Percentiles rank a stretch among this genome's conserved stretches.
These are phyloP conservation scores for Pardalotus punctatus DNA, from an alignment of 2,113 vertebrate genomes.

Conservation along the genomic window DNA sequence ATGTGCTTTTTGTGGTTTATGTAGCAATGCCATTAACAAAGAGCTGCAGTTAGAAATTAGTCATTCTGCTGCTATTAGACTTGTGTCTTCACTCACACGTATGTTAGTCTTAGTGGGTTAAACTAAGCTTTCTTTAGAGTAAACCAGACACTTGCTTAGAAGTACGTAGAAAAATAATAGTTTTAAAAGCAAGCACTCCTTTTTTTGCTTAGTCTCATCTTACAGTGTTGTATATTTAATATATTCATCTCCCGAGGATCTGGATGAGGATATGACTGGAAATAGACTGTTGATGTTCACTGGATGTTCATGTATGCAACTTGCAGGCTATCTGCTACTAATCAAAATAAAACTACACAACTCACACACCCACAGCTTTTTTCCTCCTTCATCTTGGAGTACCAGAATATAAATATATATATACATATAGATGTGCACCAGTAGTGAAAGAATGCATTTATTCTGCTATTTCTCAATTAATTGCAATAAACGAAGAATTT, in stretches of 20 bases:
- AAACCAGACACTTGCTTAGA: neutral
- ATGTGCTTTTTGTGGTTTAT: neutral
- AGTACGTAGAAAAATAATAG: neutral
- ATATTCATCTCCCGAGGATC: neutral
- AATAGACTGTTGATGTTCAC: too few relatives aligned
- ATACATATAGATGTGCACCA: neutral
- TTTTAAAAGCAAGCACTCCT: neutral
- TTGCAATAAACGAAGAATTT: neutral
- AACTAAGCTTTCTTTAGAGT: neutral
- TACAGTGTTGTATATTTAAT: neutral
- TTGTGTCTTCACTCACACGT: neutral
- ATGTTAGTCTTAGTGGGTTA: neutral
- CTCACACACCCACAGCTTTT: neutral
- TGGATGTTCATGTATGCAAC: neutral
- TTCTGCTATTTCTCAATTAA: neutral
- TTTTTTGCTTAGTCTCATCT: neutral
- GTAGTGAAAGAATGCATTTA: neutral
- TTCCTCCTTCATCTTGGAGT: neutral
- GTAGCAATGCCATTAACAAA: neutral
- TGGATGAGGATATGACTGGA: neutral
- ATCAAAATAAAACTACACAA: neutral
- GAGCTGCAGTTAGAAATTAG: neutral
- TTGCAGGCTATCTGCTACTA: neutral
- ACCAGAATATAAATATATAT: neutral
- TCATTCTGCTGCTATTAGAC: neutral